Conservation (phyloP, 2,113 vertebrate species). For the Syngnathoides biaculeatus region DNA sequence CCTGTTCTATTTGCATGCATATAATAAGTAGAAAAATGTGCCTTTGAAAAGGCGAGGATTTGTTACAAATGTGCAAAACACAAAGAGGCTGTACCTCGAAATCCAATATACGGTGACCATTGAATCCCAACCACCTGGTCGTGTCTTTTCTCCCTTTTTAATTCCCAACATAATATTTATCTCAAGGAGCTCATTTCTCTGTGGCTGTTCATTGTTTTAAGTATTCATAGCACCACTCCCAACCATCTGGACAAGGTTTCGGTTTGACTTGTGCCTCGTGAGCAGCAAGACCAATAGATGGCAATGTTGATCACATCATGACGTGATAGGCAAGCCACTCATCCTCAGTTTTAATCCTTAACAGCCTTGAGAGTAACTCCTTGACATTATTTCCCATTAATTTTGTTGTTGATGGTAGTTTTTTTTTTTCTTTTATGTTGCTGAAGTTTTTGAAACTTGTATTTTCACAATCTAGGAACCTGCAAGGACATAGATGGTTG, state of each 20-base stretch:
- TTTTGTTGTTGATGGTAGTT: neutral
- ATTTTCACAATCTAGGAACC: too few species aligned
- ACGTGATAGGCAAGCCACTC: neutral
- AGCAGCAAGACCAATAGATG: constrained; percentile 36
- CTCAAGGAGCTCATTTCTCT: constrained; percentile 4
- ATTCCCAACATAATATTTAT: neutral
- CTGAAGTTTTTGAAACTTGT: too few species aligned
- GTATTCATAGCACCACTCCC: neutral
- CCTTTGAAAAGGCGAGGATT: neutral
- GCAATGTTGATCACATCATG: constrained; percentile 32
- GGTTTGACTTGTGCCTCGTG: constrained; percentile 2
- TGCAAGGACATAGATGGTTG: too few species aligned
- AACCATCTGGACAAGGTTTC: neutral
- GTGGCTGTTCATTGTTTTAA: neutral
- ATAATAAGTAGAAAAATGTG: neutral
- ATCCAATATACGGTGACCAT: neutral
- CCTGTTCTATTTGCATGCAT: neutral
- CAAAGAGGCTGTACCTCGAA: neutral
- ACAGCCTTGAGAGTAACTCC: neutral
- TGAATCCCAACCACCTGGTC: neutral
- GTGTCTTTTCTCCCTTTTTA: constrained; percentile 6
- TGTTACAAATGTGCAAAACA: neutral
- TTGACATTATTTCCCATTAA: neutral
- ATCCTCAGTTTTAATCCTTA: neutral
- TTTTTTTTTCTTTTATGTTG: neutral